Percentiles rank a stretch among this genome's conserved stretches.
Evolutionary conservation across 2,797 vertebrate genomes (phyloP).

Genomic region (Otolemur crassicaudatus): DNA sequence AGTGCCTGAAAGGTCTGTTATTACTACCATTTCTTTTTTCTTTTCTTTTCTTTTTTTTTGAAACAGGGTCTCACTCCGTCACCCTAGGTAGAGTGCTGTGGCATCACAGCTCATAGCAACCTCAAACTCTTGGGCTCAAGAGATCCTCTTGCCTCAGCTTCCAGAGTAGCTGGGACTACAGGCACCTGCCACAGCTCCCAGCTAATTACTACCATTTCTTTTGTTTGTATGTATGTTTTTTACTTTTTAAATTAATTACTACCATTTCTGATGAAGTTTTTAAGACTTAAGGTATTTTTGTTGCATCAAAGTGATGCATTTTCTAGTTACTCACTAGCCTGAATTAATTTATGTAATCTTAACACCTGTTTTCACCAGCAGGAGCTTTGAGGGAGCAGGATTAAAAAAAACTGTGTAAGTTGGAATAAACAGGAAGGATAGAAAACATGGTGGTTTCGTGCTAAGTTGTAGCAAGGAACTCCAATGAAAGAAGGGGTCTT

Average conservation of each 20-base stretch:
- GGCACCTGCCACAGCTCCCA: too few species aligned
- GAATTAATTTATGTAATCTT: conserved; percentile 53
- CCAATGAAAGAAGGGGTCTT: background rate
- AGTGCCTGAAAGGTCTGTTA: background rate
- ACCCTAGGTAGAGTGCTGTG: too few species aligned
- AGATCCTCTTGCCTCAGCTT: too few species aligned
- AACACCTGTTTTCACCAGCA: conserved; percentile 6
- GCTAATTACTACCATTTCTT: too few species aligned
- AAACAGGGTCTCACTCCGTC: too few species aligned
- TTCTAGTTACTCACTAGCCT: conserved; percentile 16
- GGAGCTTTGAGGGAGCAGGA: background rate
- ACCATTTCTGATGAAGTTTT: background rate
- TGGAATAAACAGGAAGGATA: conserved; percentile 8
- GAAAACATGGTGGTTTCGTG: background rate
- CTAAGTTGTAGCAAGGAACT: background rate
- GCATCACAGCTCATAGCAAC: too few species aligned
- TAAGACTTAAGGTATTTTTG: conserved; percentile 42
- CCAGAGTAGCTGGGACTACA: too few species aligned
- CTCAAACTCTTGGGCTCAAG: too few species aligned
- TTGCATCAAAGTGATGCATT: background rate
- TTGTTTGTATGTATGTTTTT: too few species aligned
- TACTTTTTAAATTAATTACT: background rate
- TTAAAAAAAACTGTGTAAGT: background rate
- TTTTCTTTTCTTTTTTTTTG: too few species aligned
- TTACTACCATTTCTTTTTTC: background rate